Conservation (phyloP, 1,140 invertebrate species). For the Eupristina koningsbergeri region DNA sequence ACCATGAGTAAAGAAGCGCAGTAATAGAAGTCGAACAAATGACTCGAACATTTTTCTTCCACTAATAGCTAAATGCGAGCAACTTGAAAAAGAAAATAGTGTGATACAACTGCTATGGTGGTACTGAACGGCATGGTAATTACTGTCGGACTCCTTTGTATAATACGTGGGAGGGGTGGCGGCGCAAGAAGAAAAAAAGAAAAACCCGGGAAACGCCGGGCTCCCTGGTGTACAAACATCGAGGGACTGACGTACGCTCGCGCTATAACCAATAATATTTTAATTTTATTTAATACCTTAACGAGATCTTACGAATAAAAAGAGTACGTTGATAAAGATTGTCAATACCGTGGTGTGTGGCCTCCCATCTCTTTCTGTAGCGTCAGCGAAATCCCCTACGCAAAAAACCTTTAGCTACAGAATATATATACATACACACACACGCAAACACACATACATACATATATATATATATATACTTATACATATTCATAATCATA, state of each 20-base stretch:
- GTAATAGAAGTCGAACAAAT: neutral
- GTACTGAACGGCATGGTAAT: conserved; percentile 6
- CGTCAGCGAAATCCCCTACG: neutral
- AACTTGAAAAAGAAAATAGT: neutral
- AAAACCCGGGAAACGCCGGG: neutral
- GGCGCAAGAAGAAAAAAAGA: neutral
- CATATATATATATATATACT: no score
- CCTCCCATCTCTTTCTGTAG: neutral
- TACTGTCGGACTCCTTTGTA: neutral
- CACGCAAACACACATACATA: no score
- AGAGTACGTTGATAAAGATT: conserved; percentile 66
- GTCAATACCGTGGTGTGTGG: conserved; percentile 64
- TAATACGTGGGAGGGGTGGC: neutral
- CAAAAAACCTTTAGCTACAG: conserved; percentile 26
- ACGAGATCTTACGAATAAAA: conserved; percentile 57
- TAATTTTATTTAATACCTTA: conserved; percentile 58
- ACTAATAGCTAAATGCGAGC: neutral
- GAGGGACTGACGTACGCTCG: neutral
- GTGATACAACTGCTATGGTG: neutral
- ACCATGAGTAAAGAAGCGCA: neutral
- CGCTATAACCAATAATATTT: neutral
- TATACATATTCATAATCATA: no score
- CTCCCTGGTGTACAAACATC: neutral
- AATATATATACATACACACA: neutral
- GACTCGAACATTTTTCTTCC: neutral